Percentiles rank a stretch among this genome's conserved stretches.
Conservation (phyloP, 2,113 vertebrate genomes). For the Dasyornis broadbenti region DNA sequence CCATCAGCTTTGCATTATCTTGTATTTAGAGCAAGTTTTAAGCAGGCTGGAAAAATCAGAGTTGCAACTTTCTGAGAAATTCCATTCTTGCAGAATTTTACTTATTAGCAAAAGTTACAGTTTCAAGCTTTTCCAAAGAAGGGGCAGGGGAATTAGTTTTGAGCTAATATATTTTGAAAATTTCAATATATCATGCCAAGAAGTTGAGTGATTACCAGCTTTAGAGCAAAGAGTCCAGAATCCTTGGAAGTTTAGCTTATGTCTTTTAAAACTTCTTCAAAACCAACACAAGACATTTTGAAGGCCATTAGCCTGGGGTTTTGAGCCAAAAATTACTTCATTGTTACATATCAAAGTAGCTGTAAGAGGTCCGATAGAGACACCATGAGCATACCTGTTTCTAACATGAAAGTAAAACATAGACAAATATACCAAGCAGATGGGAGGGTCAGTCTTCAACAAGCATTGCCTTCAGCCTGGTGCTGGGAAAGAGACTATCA, state of each 20-base stretch:
- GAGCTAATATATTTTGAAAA: neutral
- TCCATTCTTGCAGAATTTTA: neutral
- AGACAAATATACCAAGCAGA: neutral
- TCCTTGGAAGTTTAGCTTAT: neutral
- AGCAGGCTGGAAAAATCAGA: neutral
- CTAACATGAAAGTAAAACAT: neutral
- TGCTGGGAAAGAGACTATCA: neutral
- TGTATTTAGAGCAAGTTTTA: neutral
- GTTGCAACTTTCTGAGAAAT: neutral
- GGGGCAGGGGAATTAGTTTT: neutral
- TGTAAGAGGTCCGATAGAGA: neutral
- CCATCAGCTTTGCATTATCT: neutral
- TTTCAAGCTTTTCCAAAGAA: neutral
- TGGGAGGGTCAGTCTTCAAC: neutral
- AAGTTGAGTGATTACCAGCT: neutral
- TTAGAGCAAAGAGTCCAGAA: neutral
- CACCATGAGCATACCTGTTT: neutral
- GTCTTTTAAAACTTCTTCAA: neutral
- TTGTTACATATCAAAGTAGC: neutral
- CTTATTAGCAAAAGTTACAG: neutral
- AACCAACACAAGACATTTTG: neutral
- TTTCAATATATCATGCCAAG: neutral
- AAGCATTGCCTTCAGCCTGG: neutral
- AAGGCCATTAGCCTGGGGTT: neutral
- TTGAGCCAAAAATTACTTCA: neutral